A percentile compares a stretch with the other conserved stretches of the same genome.
Conservation (phyloP, 1,140 invertebrate genomes). For the Tetramorium simillimum region DNA sequence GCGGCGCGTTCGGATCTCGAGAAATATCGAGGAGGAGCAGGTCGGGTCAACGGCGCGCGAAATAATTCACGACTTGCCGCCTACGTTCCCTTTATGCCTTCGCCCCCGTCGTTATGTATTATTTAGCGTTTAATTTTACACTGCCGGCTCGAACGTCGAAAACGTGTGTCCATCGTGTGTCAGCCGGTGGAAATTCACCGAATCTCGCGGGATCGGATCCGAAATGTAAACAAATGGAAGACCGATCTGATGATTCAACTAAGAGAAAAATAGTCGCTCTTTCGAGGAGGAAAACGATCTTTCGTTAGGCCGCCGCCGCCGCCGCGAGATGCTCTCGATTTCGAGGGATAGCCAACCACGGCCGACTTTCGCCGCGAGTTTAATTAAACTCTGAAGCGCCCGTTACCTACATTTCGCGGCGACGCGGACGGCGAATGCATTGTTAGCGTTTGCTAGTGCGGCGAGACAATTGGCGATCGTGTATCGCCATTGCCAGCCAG, state of each 20-base stretch:
- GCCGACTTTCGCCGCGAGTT: conserved; percentile 66
- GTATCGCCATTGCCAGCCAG: conserved; percentile 70
- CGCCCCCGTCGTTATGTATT: conserved; percentile 36
- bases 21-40: conserved; percentile 39
- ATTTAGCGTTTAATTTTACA: conserved; percentile 54
- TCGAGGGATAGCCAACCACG: conserved; percentile 33
- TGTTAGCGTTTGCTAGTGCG: conserved; percentile 61
- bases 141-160: conserved; percentile 24
- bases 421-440: conserved; percentile 61
- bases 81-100: conserved; percentile 34
- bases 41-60: conserved; percentile 15
- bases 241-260: not conserved
- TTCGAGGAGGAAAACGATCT: not conserved
- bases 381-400: conserved; percentile 73
- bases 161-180: not conserved
- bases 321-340: conserved; percentile 19
- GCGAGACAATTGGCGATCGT: conserved; percentile 75
- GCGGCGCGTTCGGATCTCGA: conserved; percentile 26
- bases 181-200: not conserved
- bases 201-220: not conserved
- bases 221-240: not conserved
- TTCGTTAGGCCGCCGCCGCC: not conserved
- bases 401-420: conserved; percentile 63
- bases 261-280: not conserved
- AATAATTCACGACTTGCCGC: conserved; percentile 36